Conservation (phyloP, 2,888 invertebrate species). For the Pyrrhosoma nymphula region DNA sequence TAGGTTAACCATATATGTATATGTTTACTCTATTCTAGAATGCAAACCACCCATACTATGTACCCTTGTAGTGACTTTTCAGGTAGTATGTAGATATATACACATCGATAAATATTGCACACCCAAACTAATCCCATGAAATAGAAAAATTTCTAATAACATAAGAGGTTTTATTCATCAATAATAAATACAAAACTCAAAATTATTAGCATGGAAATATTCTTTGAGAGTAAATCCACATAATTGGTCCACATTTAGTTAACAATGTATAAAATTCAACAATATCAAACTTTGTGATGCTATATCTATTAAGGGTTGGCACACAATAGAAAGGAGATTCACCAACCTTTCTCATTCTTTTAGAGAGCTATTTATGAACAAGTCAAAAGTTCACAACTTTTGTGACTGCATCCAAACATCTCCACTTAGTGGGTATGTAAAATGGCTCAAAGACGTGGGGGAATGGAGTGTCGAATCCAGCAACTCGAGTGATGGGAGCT, state of each 20-base stretch:
- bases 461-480: conserved; percentile 99
- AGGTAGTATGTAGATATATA: no score
- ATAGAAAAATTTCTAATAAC: background rate
- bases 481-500: conserved; percentile 92
- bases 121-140: no score
- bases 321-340: background rate
- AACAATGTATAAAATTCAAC: conserved; percentile 36
- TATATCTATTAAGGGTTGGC: background rate
- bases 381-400: conserved; percentile 86
- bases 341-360: background rate
- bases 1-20: no score
- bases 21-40: no score
- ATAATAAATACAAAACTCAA: conserved; percentile 6
- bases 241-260: background rate
- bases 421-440: conserved; percentile 96
- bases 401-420: conserved; percentile 91
- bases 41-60: no score
- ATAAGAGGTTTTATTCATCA: background rate
- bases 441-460: conserved; percentile 97
- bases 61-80: no score
- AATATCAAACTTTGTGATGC: background rate
- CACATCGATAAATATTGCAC: no score
- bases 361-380: background rate
- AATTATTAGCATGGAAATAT: background rate
- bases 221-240: background rate